Evolutionary conservation across 2,888 invertebrate genomes (phyloP), one percentile per base, ranked within the genome.

Genomic region (Clusia tigrina): DNA sequence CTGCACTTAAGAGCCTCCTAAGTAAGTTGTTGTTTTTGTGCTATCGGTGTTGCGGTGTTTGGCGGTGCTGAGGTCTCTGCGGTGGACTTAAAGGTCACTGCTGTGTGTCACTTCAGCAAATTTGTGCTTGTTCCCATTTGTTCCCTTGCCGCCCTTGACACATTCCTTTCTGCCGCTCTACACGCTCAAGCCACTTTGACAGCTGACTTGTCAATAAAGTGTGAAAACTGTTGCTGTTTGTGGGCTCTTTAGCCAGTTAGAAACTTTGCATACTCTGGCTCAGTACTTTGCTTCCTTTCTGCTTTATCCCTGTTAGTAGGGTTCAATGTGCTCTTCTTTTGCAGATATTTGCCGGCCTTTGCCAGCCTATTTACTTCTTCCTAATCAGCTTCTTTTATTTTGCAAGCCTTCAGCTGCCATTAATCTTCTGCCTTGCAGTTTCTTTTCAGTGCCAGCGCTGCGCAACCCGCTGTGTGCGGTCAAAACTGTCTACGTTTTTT

Each of bases 151-250:
- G 15, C 18, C 54, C 25, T 54, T 18, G 42, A 24, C 48, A 54
- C 32, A 20, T 20, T 53, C 20, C 56, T 61, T 3, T 37, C 22
- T 58, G 24, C 52, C 20, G 46, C 59, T 60, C 52, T 58, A 52
- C 54, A 58, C 58, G 58, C 57, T 46, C 58, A 32, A 66, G 66
- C 66, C 67, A 65, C 53, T 58, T 64, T 65, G 60, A 64, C 67
- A 68, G 65, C 65, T 55, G 20, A 53, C 38, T 55, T 63, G 67
- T 67, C 62, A 58, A 53, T 54, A 52, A 53, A 57, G 54, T 42
- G 26, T 15, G 22, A n/a, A 32, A 32, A 32, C 32, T 9, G 32
- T 12, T 6, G 32, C 12, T 32, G n/a, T n/a, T n/a, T n/a, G n/a
- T n/a, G n/a, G n/a, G n/a, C n/a, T n/a, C n/a, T 32, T 32, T 32